These are phyloP conservation scores for Mastomys coucha DNA, from an alignment of 2,113 vertebrate species.

Conservation along the genomic window DNA sequence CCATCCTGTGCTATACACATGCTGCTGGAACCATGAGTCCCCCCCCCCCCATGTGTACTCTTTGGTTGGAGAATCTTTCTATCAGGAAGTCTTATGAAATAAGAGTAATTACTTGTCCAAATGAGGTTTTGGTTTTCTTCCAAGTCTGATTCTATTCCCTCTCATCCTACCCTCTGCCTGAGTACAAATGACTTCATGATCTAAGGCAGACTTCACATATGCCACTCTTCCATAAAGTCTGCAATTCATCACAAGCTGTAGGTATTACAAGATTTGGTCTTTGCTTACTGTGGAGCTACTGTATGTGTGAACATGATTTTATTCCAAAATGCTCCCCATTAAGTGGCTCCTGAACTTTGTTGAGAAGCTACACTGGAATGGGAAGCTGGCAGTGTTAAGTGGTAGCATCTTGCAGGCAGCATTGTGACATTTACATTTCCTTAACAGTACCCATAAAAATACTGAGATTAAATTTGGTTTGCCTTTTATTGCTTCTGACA, in stretches of 20 bases:
- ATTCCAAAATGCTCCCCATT: constrained; percentile 24
- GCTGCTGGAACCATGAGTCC: too few species aligned
- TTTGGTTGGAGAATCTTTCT: background rate
- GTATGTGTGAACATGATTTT: background rate
- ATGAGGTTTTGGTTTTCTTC: background rate
- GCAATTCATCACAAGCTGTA: background rate
- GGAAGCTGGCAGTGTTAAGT: constrained; percentile 50
- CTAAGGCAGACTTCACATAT: constrained; percentile 6
- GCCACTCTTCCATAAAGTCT: background rate
- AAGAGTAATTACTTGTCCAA: background rate
- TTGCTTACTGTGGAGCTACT: background rate
- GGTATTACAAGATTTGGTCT: background rate
- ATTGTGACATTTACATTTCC: constrained; percentile 71
- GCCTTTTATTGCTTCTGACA: constrained; percentile 77
- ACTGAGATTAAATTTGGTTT: constrained; percentile 70
- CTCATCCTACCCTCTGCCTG: too few species aligned
- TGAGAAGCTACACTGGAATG: constrained; percentile 39
- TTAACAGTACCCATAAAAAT: constrained; percentile 66
- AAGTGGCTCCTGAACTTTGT: constrained; percentile 37
- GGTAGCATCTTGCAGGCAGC: constrained; percentile 71
- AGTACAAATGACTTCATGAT: background rate
- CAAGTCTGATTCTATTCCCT: background rate
- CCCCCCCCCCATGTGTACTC: too few species aligned
- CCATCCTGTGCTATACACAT: too few species aligned
- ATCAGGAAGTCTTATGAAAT: background rate